These are phyloP conservation scores for Limnephilus rhombicus DNA, from an alignment of 2,888 invertebrate genomes.

Conservation along the genomic window DNA sequence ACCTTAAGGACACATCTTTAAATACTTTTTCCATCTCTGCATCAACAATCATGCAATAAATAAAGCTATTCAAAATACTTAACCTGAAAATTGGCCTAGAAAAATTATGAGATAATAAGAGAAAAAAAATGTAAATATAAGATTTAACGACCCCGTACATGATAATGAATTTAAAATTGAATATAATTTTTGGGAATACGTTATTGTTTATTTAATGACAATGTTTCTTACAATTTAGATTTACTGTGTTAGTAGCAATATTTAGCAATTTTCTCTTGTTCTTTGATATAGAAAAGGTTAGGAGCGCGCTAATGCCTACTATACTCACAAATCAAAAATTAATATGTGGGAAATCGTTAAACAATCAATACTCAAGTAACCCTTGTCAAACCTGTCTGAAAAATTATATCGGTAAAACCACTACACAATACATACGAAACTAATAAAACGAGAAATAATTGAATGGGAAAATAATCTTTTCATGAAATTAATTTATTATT, in stretches of 20 bases:
- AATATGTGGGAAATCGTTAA: neutral
- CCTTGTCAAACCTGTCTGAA: neutral
- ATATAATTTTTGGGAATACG: no score
- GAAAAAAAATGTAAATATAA: neutral
- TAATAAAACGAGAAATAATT: neutral
- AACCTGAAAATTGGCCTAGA: neutral
- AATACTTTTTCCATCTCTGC: conserved; percentile 4
- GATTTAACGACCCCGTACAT: neutral
- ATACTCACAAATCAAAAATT: neutral
- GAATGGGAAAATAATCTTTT: neutral
- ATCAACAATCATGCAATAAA: conserved; percentile 38
- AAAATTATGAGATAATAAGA: conserved; percentile 4
- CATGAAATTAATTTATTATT: neutral
- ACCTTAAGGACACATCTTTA: conserved; percentile 50
- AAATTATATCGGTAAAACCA: neutral
- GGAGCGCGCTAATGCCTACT: neutral
- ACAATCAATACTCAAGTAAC: neutral
- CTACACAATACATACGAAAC: neutral
- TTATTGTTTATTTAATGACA: neutral
- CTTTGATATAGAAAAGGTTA: neutral
- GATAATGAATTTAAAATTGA: neutral
- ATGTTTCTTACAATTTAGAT: neutral
- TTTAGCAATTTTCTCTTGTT: neutral
- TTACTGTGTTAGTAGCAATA: neutral
- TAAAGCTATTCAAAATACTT: neutral